phyloP scores from a whole-genome alignment of 2,797 vertebrate species.

The Myotis planiceps region DNA sequence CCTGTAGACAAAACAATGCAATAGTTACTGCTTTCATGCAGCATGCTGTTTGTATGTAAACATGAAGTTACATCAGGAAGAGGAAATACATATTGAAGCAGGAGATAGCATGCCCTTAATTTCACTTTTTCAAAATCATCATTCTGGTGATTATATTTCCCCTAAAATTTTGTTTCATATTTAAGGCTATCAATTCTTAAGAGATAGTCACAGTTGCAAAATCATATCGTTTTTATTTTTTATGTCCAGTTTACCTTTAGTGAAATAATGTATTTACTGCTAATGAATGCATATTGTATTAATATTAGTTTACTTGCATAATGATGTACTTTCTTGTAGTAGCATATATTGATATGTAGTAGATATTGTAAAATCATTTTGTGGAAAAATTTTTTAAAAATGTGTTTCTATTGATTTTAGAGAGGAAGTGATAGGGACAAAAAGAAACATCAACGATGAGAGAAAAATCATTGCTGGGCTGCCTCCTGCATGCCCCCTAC shows the following conservation, averaged over 20 bases:
- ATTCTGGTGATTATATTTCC: neutral
- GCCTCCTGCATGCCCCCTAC: no score
- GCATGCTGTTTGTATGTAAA: neutral
- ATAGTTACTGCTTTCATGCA: neutral
- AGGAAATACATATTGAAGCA: neutral
- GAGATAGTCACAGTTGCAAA: neutral
- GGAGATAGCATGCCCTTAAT: neutral
- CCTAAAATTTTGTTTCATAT: neutral
- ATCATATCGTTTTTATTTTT: neutral
- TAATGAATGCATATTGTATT: neutral
- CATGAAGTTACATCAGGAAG: neutral
- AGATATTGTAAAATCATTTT: neutral
- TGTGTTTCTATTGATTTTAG: no score
- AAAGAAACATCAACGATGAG: no score
- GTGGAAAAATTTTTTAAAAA: neutral
- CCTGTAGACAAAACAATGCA: neutral
- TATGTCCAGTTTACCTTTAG: neutral
- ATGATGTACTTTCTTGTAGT: neutral
- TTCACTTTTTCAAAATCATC: neutral
- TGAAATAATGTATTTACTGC: neutral
- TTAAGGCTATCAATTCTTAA: neutral
- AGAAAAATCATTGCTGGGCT: no score
- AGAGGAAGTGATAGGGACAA: no score
- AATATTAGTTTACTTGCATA: neutral
- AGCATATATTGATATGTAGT: neutral